phyloP scores from a whole-genome alignment of 2,113 vertebrate species.

The Arenaria interpres region DNA sequence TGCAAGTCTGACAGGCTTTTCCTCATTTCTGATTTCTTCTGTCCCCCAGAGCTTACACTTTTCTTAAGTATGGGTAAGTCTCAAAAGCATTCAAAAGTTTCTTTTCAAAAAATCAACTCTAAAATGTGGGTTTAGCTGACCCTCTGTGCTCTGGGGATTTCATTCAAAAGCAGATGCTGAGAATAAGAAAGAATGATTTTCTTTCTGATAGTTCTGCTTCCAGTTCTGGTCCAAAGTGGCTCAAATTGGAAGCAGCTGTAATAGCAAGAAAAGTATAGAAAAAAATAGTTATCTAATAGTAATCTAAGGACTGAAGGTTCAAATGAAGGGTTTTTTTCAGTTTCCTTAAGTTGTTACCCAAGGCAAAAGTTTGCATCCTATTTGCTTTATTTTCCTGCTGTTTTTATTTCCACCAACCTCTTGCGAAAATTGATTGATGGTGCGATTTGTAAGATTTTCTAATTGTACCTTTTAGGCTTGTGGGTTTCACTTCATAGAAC shows the following conservation, averaged over 20 bases:
- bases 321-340: neutral
- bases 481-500: neutral
- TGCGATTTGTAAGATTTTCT: neutral
- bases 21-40: constrained; percentile 9
- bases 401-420: neutral
- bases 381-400: neutral
- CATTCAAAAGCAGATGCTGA: constrained; percentile 34
- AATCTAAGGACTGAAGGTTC: neutral
- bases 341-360: neutral
- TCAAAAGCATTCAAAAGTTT: neutral
- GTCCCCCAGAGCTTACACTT: neutral
- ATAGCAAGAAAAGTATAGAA: neutral
- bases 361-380: neutral
- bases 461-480: neutral
- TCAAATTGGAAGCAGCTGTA: constrained; percentile 54
- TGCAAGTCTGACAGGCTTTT: neutral
- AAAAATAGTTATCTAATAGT: neutral
- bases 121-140: constrained; percentile 14
- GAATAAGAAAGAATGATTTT: constrained; percentile 1
- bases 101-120: neutral
- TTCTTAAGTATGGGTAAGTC: neutral
- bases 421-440: neutral
- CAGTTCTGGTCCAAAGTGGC: neutral
- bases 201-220: neutral
- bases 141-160: neutral